Evolutionary conservation across 2,797 vertebrate species (phyloP).

Genomic region (Ambastaia sidthimunki): DNA sequence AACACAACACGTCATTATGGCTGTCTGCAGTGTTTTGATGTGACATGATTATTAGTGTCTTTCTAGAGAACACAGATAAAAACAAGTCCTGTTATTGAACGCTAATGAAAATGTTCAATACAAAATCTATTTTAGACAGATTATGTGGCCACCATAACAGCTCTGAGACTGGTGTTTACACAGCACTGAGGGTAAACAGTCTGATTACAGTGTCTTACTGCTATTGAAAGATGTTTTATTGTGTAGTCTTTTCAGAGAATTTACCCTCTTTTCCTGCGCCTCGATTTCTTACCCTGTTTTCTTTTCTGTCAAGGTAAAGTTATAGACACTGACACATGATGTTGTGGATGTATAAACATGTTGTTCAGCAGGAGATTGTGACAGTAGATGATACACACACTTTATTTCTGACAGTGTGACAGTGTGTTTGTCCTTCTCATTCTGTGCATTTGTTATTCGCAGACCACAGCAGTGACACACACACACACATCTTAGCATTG

Average conservation of each 20-base stretch:
- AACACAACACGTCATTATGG: not conserved
- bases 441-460: constrained; percentile 4
- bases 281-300: no score
- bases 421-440: not conserved
- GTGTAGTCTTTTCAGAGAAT: no score
- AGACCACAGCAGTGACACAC: not conserved
- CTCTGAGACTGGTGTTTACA: not conserved
- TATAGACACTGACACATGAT: no score
- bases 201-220: no score
- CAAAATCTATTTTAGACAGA: not conserved
- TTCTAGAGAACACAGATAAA: constrained; percentile 15
- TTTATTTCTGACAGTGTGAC: no score
- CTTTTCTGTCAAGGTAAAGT: no score
- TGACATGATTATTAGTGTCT: not conserved
- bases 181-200: no score
- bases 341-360: no score
- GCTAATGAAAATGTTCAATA: constrained; percentile 2
- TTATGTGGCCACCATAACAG: not conserved
- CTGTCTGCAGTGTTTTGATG: not conserved
- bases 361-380: no score
- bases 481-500: constrained; percentile 27
- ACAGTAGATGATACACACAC: no score
- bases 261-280: no score
- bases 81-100: not conserved
- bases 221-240: no score